Evolutionary conservation across 2,797 vertebrate species (phyloP), one percentile per base, ranked within the genome.

Genomic region (Fistularia tabacaria): DNA sequence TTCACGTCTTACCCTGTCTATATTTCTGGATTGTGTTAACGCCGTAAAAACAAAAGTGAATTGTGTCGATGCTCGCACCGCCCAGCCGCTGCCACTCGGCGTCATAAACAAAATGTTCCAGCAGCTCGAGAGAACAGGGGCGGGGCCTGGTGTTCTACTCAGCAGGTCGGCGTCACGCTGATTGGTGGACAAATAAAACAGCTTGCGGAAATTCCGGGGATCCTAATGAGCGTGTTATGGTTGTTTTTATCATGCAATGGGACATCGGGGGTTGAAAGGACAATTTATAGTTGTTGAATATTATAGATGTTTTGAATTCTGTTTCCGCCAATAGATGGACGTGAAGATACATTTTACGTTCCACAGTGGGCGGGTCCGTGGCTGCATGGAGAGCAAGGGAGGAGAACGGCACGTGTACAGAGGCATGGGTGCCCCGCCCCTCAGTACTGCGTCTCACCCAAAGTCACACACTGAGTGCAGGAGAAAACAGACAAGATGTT

Each of bases 91-190:
- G 10, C n/a, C 47, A 49, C 1, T 69, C 38, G 25, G 55, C 64
- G 57, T 55, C 54, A 51, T 62, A 80, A 80, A 88, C 85, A 84
- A 71, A 81, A 84, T 76, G 87, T 86, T 73, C 85, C 82, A 71
- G 64, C 54, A 3, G 0, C 57, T 45, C 43, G 13, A 0, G 49
- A 82, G 70, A 81, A 77, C 71, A 62, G 5, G 68, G 87, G 86
- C 71, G 79, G 38, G 76, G 52, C n/a, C 37, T 43, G 0, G 3
- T 40, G 36, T 15, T 13, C 25, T 6, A 0, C 1, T 5, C 14
- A 5, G 44, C 44, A 7, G 49, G 52, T 45, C 10, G 14, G 14
- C 11, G 6, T 0, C 51, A 2, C 70, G 41, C 25, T 72, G 71
- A 83, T 83, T 78, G 81, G 84, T 41, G 3, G 41, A 56, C 15